phyloP scores from a whole-genome alignment of 2,113 vertebrate species.

The Cynoglossus semilaevis region DNA sequence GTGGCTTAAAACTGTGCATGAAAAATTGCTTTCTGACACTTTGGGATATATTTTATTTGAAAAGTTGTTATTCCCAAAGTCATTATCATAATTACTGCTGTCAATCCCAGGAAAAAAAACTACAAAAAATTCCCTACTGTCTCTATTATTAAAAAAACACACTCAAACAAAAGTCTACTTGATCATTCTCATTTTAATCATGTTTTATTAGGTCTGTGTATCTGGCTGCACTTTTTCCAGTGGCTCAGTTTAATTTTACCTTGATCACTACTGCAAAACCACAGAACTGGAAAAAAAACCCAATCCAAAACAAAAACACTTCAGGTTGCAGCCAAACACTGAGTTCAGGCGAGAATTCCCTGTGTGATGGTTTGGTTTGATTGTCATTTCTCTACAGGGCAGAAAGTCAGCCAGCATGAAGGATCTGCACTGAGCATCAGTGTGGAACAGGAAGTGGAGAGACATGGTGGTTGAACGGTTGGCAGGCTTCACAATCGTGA shows the following conservation, averaged over 20 bases:
- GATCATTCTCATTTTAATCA: constrained; percentile 38
- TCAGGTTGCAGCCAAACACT: constrained; percentile 33
- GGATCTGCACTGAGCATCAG: constrained; percentile 53
- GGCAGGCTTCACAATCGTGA: constrained; percentile 44
- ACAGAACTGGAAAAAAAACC: constrained; percentile 14
- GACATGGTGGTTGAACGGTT: constrained; percentile 54
- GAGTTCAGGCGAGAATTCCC: constrained; percentile 33
- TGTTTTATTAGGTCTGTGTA: constrained; percentile 20
- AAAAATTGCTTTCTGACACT: too few relatives aligned
- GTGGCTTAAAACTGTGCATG: too few relatives aligned
- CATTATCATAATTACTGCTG: too few relatives aligned
- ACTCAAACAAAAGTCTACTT: constrained; percentile 8
- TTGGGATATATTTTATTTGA: too few relatives aligned
- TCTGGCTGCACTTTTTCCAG: constrained; percentile 44
- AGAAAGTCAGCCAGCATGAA: constrained; percentile 64
- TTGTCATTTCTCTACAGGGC: constrained; percentile 68
- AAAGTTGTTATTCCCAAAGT: too few relatives aligned
- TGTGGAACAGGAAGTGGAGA: constrained; percentile 67
- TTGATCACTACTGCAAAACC: constrained; percentile 22
- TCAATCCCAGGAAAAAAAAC: too few relatives aligned
- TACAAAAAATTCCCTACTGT: too few relatives aligned
- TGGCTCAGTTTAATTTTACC: constrained; percentile 28
- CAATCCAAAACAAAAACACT: not conserved
- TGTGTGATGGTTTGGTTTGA: constrained; percentile 55
- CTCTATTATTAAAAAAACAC: too few relatives aligned